A percentile compares a stretch with the other conserved stretches of the same genome.
These are phyloP conservation scores for Neuroscelio doddi DNA, from an alignment of 2,888 invertebrate genomes.

Conservation along the genomic window DNA sequence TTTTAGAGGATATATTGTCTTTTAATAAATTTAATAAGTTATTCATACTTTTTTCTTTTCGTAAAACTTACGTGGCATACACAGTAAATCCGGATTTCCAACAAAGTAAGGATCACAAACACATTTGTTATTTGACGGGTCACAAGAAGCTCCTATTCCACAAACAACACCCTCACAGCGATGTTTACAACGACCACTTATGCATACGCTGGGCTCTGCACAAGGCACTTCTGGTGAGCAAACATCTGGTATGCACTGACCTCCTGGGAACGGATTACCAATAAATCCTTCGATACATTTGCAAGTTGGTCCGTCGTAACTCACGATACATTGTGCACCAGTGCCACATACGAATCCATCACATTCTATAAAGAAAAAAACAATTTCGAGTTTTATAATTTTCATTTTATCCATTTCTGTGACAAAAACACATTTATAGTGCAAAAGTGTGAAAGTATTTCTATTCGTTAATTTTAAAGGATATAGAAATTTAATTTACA, in stretches of 20 bases:
- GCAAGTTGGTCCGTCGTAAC: conserved; percentile 88
- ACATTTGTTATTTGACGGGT: conserved; percentile 86
- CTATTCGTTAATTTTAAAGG: too few species aligned
- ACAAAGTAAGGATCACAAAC: conserved; percentile 90
- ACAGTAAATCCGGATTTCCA: conserved; percentile 90
- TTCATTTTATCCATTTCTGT: too few species aligned
- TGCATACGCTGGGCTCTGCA: conserved; percentile 85
- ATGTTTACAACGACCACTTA: conserved; percentile 90
- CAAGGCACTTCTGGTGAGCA: conserved; percentile 87
- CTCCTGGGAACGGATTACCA: conserved; percentile 94
- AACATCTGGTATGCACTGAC: conserved; percentile 85
- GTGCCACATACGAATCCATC: conserved; percentile 84
- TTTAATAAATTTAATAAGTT: too few species aligned
- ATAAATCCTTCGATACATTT: conserved; percentile 89
- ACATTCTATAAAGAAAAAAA: conserved; percentile 76
- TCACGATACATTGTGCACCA: conserved; percentile 90
- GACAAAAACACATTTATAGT: too few species aligned
- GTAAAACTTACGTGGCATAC: conserved; percentile 88
- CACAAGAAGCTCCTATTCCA: conserved; percentile 90
- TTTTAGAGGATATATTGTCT: too few species aligned
- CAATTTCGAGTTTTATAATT: conserved; percentile 1
- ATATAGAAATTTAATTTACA: too few species aligned
- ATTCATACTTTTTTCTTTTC: too few species aligned
- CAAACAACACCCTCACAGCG: conserved; percentile 90
- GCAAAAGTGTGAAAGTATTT: too few species aligned